phyloP scores from a whole-genome alignment of 2,888 invertebrate species.

The Drosophila prostipennis region DNA sequence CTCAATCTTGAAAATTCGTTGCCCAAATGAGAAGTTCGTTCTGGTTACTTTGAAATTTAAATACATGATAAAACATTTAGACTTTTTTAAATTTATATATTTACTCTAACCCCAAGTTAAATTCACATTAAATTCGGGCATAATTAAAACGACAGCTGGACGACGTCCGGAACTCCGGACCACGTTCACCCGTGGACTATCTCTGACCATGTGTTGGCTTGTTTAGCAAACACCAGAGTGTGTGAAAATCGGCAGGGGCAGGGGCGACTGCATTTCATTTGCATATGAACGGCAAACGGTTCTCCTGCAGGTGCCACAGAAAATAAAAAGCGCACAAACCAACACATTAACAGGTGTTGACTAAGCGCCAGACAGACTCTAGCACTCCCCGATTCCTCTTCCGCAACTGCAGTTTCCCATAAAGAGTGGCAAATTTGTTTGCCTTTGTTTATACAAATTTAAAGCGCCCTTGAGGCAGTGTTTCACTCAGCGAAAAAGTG shows the following conservation, averaged over 20 bases:
- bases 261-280: constrained; percentile 64
- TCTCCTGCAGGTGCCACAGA: constrained; percentile 24
- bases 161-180: constrained; percentile 17
- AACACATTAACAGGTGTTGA: constrained; percentile 79
- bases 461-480: constrained; percentile 66
- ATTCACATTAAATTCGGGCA: constrained; percentile 14
- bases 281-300: constrained; percentile 56
- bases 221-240: constrained; percentile 53
- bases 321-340: constrained; percentile 43
- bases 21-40: too few relatives aligned
- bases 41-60: too few relatives aligned
- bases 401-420: constrained; percentile 37
- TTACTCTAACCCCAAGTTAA: neutral
- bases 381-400: constrained; percentile 4
- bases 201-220: constrained; percentile 66
- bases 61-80: too few relatives aligned
- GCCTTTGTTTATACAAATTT: constrained; percentile 79
- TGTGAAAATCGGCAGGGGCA: constrained; percentile 10
- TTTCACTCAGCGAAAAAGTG: constrained; percentile 18
- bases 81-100: too few relatives aligned
- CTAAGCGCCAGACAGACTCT: constrained; percentile 64
- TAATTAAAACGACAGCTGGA: constrained; percentile 33
- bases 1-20: constrained; percentile 14
- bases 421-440: constrained; percentile 73
- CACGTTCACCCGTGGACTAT: constrained; percentile 54